Evolutionary conservation across 2,888 invertebrate species (phyloP), one percentile per base, ranked within the genome.

Genomic region (Oxystoma pomonae): DNA sequence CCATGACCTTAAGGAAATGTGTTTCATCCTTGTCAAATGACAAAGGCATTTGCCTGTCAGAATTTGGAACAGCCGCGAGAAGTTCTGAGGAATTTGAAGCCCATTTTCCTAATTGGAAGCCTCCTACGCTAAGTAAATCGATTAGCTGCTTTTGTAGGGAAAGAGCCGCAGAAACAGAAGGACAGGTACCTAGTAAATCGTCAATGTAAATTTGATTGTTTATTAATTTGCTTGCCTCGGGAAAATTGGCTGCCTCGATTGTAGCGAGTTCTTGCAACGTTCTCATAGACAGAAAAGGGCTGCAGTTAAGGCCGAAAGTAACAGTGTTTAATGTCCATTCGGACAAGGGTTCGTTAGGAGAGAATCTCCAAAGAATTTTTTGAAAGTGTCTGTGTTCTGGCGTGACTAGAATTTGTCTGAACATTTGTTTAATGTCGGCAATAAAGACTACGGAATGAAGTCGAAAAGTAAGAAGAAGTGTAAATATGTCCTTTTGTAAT

Each of bases 361-460:
- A 62, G 35, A 62, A 62, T 22, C 59, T 20, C 62, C 58, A 62
- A 16, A 62, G 35, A 56, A 62, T 62, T 58, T 35, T 52, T 21
- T 62, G 62, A 62, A 53, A 62, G 19, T 62, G 1, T 20, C 55
- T 21, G 20, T 59, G 59, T 53, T 12, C 1, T 18, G 56, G 50
- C 16, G 18, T 16, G n/a, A 61, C 7, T 18, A 50, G 21, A 52
- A 61, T 16, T 60, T 62, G 53, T 9, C 52, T 20, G 35, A 52
- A 62, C 63, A 62, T 62, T 22, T 59, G 50, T 58, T 62, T 62
- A 17, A 62, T 62, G 20, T 62, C 62, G 12, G 52, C 20, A 21
- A 59, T 50, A 20, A 55, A 62, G 2, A 59, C 62, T 12, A 61
- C 21, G n/a, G 58, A 52, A 51, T 61, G 16, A 16, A 21, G 16